A percentile compares a stretch with the other conserved stretches of the same genome.
These are phyloP conservation scores for Lytechinus pictus DNA, from an alignment of 35 echinoderm and acorn worm genomes.

Conservation along the genomic window DNA sequence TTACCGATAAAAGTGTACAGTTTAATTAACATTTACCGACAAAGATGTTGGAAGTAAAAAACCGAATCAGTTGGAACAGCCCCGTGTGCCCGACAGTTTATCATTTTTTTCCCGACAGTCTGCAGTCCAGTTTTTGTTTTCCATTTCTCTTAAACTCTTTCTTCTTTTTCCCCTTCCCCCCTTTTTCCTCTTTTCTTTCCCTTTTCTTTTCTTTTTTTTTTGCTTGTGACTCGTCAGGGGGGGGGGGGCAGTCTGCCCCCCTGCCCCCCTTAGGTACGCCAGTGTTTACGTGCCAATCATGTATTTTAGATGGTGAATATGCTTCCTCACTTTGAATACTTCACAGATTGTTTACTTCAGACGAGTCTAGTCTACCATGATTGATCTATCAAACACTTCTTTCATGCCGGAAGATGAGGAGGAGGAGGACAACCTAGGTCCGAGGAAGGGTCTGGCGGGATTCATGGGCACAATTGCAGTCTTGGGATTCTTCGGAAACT, in stretches of 20 bases:
- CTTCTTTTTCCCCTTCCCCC: neutral
- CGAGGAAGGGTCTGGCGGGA: neutral
- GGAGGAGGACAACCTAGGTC: neutral
- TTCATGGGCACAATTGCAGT: conserved; percentile 56
- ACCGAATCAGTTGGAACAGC: too few species aligned
- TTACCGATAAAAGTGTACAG: too few species aligned
- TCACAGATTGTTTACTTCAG: neutral
- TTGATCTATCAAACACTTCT: neutral
- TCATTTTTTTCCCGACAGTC: too few species aligned
- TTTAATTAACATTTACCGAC: too few species aligned
- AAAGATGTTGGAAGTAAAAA: too few species aligned
- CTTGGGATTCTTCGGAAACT: conserved; percentile 78
- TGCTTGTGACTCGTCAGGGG: too few species aligned
- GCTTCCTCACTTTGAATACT: neutral
- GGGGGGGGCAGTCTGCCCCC: too few species aligned
- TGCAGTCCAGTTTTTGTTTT: neutral
- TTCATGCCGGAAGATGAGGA: neutral
- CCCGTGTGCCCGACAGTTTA: too few species aligned
- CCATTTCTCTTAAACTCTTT: neutral
- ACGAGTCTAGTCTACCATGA: neutral
- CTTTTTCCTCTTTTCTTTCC: neutral
- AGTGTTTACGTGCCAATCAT: too few species aligned
- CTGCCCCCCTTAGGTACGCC: too few species aligned
- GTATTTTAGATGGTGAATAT: too few species aligned
- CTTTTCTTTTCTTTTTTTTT: neutral